These are phyloP conservation scores for Alosa alosa DNA, from an alignment of 2,113 vertebrate species.

Conservation along the genomic window DNA sequence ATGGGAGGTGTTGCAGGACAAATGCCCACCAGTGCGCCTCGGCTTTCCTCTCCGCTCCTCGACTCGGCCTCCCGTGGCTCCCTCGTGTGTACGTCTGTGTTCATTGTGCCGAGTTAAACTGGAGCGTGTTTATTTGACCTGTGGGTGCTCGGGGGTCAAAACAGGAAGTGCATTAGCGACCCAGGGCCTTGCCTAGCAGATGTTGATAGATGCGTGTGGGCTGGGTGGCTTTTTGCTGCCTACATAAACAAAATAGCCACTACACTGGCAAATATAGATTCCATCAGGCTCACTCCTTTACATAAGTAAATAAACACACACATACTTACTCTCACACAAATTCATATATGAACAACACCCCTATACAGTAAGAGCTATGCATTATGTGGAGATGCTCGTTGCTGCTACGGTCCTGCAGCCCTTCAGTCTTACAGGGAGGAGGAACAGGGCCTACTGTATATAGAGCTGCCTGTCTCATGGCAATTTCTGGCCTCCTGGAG, in stretches of 20 bases:
- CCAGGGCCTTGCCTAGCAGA: background rate
- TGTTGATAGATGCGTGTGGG: background rate
- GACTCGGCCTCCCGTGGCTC: background rate
- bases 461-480: background rate
- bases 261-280: background rate
- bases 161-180: constrained; percentile 15
- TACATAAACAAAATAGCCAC: background rate
- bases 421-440: background rate
- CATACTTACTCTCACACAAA: background rate
- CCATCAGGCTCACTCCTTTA: background rate
- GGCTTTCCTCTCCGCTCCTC: too few species aligned
- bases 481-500: background rate
- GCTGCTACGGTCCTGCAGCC: background rate
- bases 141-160: background rate
- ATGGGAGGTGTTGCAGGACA: background rate
- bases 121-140: constrained; percentile 11
- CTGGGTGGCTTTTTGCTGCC: background rate
- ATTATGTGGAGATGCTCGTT: background rate
- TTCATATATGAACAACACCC: background rate
- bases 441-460: background rate
- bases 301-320: background rate
- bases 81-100: background rate
- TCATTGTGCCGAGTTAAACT: background rate
- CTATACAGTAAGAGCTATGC: background rate
- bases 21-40: constrained; percentile 10